phyloP scores from a whole-genome alignment of 2,888 invertebrate species.

The Malthinus flaveolus region DNA sequence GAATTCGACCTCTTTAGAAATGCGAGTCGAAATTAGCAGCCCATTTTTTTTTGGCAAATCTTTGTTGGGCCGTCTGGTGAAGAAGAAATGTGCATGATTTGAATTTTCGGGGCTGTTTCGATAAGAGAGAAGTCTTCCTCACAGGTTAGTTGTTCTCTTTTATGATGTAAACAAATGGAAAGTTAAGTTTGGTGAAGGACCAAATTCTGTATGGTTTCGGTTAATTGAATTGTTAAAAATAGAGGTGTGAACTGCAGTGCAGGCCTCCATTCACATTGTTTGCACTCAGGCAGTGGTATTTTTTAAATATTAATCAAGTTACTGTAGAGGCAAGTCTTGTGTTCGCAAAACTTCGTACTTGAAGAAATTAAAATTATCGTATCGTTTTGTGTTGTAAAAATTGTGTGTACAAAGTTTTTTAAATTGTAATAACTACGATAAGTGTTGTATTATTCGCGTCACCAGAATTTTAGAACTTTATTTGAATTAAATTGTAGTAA shows the following conservation, averaged over 20 bases:
- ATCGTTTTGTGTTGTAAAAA: constrained; percentile 42
- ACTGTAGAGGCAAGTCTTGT: constrained; percentile 45
- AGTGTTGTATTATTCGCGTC: constrained; percentile 22
- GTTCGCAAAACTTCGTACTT: constrained; percentile 28
- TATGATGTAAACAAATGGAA: constrained; percentile 25
- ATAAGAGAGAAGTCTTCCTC: neutral
- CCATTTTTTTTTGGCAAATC: neutral
- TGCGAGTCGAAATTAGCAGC: too few relatives aligned
- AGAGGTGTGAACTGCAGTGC: constrained; percentile 34
- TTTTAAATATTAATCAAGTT: constrained; percentile 40
- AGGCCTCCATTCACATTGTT: constrained; percentile 86
- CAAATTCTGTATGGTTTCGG: constrained; percentile 37
- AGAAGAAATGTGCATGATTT: constrained; percentile 3
- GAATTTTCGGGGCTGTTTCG: neutral
- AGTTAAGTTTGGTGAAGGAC: constrained; percentile 21
- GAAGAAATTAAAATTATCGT: constrained; percentile 19
- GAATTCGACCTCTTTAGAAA: too few relatives aligned
- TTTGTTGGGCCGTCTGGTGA: neutral
- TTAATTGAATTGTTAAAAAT: constrained; percentile 12
- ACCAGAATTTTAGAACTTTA: constrained; percentile 7
- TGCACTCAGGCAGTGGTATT: constrained; percentile 66
- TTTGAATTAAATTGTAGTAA: constrained; percentile 15
- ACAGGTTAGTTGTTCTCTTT: neutral
- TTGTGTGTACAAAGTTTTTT: constrained; percentile 42
- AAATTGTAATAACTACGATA: constrained; percentile 12